These are phyloP conservation scores for Cyprinodon variegatus DNA, from an alignment of 2,113 vertebrate species.

Conservation along the genomic window DNA sequence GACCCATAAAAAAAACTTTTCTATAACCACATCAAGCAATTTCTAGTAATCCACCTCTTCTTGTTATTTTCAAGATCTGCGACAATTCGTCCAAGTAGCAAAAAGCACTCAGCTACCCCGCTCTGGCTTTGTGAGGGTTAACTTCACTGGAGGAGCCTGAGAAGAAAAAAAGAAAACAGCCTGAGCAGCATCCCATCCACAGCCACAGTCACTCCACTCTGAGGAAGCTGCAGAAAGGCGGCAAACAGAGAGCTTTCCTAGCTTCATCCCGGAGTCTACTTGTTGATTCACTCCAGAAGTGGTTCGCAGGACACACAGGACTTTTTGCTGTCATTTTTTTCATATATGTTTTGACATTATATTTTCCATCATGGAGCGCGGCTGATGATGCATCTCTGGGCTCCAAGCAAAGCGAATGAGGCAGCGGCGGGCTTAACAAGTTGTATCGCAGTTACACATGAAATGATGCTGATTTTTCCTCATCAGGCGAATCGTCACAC, in stretches of 20 bases:
- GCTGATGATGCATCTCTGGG: slow-evolving; percentile 54
- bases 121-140: slow-evolving; percentile 70
- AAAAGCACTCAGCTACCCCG: slow-evolving; percentile 12
- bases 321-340: neutral
- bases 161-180: slow-evolving; percentile 51
- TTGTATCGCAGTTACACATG: slow-evolving; percentile 35
- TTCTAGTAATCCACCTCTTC: too few relatives aligned
- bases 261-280: slow-evolving; percentile 66
- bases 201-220: slow-evolving; percentile 33
- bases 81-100: neutral
- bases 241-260: slow-evolving; percentile 47
- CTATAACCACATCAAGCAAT: too few relatives aligned
- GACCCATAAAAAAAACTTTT: too few relatives aligned
- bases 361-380: slow-evolving; percentile 31
- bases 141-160: slow-evolving; percentile 75
- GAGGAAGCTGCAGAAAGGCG: slow-evolving; percentile 28
- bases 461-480: slow-evolving; percentile 37
- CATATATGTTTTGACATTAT: neutral
- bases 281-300: slow-evolving; percentile 80
- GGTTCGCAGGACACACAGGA: slow-evolving; percentile 25
- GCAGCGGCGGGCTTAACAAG: slow-evolving; percentile 36
- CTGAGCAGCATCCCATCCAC: slow-evolving; percentile 61
- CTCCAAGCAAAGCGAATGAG: slow-evolving; percentile 23
- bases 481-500: slow-evolving; percentile 18
- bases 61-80: neutral